Conservation (phyloP, 1,140 invertebrate species). For the Thereuonema tuberculata region DNA sequence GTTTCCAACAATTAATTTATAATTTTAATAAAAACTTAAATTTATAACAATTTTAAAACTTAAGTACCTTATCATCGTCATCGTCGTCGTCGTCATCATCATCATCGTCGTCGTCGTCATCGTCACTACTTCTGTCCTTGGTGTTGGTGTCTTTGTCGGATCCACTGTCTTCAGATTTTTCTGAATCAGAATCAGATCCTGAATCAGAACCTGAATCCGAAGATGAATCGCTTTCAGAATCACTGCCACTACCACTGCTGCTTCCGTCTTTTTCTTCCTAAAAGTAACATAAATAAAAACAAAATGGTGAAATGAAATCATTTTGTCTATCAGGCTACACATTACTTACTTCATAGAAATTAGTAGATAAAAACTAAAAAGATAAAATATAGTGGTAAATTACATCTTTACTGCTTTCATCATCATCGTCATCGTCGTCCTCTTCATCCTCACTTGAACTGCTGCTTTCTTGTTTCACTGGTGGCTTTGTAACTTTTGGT, state of each 20-base stretch:
- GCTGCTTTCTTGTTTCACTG: background rate
- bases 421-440: background rate
- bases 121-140: no score
- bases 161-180: background rate
- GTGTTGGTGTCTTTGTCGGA: background rate
- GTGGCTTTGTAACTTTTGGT: background rate
- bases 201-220: conserved; percentile 2
- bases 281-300: background rate
- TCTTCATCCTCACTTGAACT: background rate
- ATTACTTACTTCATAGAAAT: background rate
- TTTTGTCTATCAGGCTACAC: background rate
- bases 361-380: background rate
- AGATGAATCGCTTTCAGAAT: conserved; percentile 5
- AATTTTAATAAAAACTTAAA: background rate
- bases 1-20: background rate
- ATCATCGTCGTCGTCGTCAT: conserved; percentile 1
- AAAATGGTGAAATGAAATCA: background rate
- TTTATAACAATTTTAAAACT: background rate
- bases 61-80: background rate
- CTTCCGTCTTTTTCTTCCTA: background rate
- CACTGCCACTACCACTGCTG: conserved; percentile 1
- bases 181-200: conserved; percentile 7
- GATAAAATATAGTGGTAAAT: background rate
- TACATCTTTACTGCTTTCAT: conserved; percentile 6
- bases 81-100: conserved; percentile 1